Evolutionary conservation across 2,888 invertebrate species (phyloP).

Genomic region (Drosophila buzzatii): DNA sequence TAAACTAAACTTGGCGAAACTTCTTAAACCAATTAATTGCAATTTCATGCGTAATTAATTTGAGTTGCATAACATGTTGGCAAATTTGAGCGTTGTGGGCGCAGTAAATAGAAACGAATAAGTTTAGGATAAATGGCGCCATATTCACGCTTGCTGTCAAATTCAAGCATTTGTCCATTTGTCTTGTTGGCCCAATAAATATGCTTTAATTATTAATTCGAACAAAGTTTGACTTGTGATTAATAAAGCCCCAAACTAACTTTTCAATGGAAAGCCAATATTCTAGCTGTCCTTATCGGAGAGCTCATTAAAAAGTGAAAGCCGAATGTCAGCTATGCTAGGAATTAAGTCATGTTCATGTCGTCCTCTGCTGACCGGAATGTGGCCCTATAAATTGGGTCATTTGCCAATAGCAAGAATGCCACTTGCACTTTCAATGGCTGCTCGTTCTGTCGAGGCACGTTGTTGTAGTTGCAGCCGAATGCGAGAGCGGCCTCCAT

Average conservation of each 20-base stretch:
- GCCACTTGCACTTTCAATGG: slow-evolving; percentile 80
- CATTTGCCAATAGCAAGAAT: slow-evolving; percentile 76
- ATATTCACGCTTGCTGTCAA: neutral
- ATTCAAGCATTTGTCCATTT: neutral
- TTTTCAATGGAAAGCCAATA: slow-evolving; percentile 14
- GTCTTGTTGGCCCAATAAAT: neutral
- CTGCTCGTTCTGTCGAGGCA: slow-evolving; percentile 55
- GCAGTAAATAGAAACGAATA: slow-evolving; percentile 25
- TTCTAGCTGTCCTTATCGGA: slow-evolving; percentile 7
- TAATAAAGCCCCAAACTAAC: slow-evolving; percentile 13
- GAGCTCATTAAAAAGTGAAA: slow-evolving; percentile 62
- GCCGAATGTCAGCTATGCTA: slow-evolving; percentile 48
- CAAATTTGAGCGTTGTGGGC: slow-evolving; percentile 16
- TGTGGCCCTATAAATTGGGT: slow-evolving; percentile 75
- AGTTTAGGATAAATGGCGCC: slow-evolving; percentile 24
- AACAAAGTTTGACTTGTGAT: neutral
- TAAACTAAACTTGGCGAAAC: slow-evolving; percentile 75
- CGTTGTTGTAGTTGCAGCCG: slow-evolving; percentile 34
- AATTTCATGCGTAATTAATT: slow-evolving; percentile 80
- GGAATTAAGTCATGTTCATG: slow-evolving; percentile 47
- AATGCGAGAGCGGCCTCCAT: slow-evolving; percentile 37
- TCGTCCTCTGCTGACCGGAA: slow-evolving; percentile 65
- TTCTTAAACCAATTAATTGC: slow-evolving; percentile 79
- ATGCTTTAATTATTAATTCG: neutral
- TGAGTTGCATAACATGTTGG: slow-evolving; percentile 77